A percentile compares a stretch with the other conserved stretches of the same genome.
phyloP scores from a whole-genome alignment of 2,113 vertebrate genomes.

The Calonectris borealis region DNA sequence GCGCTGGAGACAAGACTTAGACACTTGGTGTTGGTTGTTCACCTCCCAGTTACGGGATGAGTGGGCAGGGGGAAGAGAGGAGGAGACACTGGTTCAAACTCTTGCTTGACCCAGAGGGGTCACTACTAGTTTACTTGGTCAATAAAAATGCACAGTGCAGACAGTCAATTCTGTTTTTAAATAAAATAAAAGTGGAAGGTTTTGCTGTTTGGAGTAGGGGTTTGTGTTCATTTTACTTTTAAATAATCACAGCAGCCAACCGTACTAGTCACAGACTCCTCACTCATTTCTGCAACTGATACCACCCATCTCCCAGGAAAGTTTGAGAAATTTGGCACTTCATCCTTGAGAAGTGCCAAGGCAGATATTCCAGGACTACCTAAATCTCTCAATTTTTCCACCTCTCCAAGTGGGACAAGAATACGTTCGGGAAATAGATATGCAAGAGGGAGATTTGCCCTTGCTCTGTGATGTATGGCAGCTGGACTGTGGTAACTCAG shows the following conservation, averaged over 20 bases:
- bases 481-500: not conserved
- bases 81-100: not conserved
- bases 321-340: not conserved
- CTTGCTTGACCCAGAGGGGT: not conserved
- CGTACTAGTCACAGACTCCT: not conserved
- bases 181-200: not conserved
- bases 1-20: not conserved
- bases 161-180: not conserved
- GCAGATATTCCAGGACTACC: not conserved
- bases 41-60: accelerated
- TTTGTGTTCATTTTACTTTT: not conserved
- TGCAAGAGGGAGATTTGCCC: not conserved
- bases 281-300: not conserved
- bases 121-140: not conserved
- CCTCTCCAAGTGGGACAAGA: not conserved
- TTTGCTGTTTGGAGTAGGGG: not conserved
- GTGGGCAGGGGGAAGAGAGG: accelerated
- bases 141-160: not conserved
- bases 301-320: not conserved
- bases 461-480: not conserved
- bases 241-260: not conserved
- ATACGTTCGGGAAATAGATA: not conserved
- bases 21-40: not conserved
- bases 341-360: not conserved
- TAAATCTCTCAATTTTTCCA: not conserved